Conservation (phyloP, 2,888 invertebrate genomes). For the Scaptomyza tumidula region DNA sequence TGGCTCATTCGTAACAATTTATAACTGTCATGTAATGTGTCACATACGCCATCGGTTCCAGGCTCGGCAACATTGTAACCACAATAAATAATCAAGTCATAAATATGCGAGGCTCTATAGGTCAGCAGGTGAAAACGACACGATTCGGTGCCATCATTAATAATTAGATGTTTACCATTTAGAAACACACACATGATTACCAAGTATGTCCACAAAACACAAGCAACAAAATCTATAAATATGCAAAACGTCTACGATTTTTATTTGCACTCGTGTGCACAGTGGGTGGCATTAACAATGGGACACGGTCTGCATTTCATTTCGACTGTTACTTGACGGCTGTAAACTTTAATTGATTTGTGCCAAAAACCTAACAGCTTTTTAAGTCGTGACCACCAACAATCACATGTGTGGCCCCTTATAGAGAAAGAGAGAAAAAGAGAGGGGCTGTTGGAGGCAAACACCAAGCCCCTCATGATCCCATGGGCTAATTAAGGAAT, state of each 20-base stretch:
- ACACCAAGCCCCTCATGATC: slow-evolving; percentile 22
- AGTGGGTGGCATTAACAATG: slow-evolving; percentile 73
- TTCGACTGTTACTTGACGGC: slow-evolving; percentile 29
- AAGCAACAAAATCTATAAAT: slow-evolving; percentile 38
- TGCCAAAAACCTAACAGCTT: slow-evolving; percentile 65
- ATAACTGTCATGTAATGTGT: slow-evolving; percentile 52
- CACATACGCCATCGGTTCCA: slow-evolving; percentile 23
- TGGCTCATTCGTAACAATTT: slow-evolving; percentile 48
- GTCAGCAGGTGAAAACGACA: slow-evolving; percentile 71
- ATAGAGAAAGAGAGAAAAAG: neutral
- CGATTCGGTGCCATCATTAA: slow-evolving; percentile 36
- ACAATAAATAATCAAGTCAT: slow-evolving; percentile 33
- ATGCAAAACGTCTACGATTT: slow-evolving; percentile 66
- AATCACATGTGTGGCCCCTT: slow-evolving; percentile 7
- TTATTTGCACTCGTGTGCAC: slow-evolving; percentile 69
- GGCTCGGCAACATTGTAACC: slow-evolving; percentile 9
- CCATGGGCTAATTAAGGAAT: slow-evolving; percentile 68
- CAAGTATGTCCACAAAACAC: slow-evolving; percentile 39
- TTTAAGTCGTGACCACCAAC: slow-evolving; percentile 48
- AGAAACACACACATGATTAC: slow-evolving; percentile 47
- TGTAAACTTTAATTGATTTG: slow-evolving; percentile 73
- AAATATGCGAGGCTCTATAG: slow-evolving; percentile 35
- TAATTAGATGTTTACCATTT: slow-evolving; percentile 65
- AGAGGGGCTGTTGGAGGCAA: slow-evolving; percentile 7
- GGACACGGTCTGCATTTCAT: slow-evolving; percentile 21